phyloP scores from a whole-genome alignment of 2,113 vertebrate genomes.

The Puffinus mauretanicus region DNA sequence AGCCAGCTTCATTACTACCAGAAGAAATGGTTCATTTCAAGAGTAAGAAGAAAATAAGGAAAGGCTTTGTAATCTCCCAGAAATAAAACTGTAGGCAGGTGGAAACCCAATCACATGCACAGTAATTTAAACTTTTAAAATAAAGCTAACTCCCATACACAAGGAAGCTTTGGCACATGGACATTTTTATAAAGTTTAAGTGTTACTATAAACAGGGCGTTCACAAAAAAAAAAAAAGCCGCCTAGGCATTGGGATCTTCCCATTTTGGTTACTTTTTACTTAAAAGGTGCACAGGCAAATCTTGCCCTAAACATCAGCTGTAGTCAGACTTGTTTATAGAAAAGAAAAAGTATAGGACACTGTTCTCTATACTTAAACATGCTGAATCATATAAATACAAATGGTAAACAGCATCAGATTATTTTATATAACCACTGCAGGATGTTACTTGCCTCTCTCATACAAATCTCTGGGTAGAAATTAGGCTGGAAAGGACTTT shows the following conservation, averaged over 20 bases:
- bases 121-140: neutral
- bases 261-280: neutral
- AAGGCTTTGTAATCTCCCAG: neutral
- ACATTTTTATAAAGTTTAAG: neutral
- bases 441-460: neutral
- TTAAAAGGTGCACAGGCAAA: neutral
- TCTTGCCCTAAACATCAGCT: neutral
- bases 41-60: neutral
- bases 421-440: neutral
- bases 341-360: neutral
- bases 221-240: neutral
- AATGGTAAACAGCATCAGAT: neutral
- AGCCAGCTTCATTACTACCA: neutral
- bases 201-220: neutral
- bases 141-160: neutral
- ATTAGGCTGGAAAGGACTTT: constrained; percentile 1
- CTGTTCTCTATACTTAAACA: neutral
- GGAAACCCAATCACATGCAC: neutral
- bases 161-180: neutral
- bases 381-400: neutral
- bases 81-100: neutral
- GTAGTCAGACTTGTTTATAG: neutral
- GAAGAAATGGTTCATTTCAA: neutral
- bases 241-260: neutral
- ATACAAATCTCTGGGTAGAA: neutral